phyloP scores from a whole-genome alignment of 2,113 vertebrate species.

The Tragelaphus buxtoni region DNA sequence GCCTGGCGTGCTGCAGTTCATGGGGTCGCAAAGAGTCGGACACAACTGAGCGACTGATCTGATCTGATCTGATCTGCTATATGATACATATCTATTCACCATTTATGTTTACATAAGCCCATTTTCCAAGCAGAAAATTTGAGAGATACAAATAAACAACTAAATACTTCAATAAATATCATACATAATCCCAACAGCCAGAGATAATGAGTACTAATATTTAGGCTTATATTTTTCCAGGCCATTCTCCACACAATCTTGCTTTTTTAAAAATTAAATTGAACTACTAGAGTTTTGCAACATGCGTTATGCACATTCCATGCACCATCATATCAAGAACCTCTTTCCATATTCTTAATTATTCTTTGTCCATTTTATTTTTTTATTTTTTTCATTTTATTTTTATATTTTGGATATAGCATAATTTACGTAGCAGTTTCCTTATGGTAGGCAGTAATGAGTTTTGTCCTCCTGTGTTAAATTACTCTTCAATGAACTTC shows the following conservation, averaged over 20 bases:
- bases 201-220: neutral
- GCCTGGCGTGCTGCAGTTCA: too few species aligned
- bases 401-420: neutral
- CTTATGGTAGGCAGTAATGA: neutral
- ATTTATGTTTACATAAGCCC: neutral
- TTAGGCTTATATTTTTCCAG: neutral
- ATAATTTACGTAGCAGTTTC: conserved; percentile 31
- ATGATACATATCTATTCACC: neutral
- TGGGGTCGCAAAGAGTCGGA: too few species aligned
- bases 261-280: neutral
- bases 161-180: neutral
- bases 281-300: neutral
- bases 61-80: too few species aligned
- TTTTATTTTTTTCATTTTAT: neutral
- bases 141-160: neutral
- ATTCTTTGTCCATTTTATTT: neutral
- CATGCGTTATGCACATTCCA: neutral
- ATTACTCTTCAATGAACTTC: conserved; percentile 27
- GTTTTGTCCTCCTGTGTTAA: conserved; percentile 35
- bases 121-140: neutral
- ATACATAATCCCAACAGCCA: neutral
- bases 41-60: too few species aligned
- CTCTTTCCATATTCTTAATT: neutral
- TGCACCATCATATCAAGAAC: neutral
- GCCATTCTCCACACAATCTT: neutral